Evolutionary conservation across 2,888 invertebrate species (phyloP).

Genomic region (Mythimna albipuncta): DNA sequence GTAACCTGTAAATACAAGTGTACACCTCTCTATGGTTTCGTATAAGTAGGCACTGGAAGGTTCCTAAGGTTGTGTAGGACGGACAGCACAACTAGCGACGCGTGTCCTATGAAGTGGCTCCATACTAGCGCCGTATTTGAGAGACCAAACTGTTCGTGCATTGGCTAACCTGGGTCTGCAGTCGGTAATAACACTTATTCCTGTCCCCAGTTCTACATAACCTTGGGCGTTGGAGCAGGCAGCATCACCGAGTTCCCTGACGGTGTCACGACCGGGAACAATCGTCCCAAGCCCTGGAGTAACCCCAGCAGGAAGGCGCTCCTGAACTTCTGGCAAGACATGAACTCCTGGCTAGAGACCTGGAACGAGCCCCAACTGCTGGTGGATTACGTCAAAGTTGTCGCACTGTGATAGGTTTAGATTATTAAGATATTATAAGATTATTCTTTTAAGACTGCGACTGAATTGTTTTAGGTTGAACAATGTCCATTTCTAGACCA

Average conservation of each 20-base stretch:
- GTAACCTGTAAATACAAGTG: no score
- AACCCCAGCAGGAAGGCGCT: constrained; percentile 90
- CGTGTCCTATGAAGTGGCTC: no score
- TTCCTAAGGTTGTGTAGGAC: no score
- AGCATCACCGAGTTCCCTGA: constrained; percentile 93
- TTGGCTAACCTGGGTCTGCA: no score
- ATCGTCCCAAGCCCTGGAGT: constrained; percentile 92
- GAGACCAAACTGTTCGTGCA: no score
- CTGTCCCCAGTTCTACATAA: constrained; percentile 91
- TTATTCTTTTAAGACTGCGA: constrained; percentile 12
- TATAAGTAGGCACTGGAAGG: no score
- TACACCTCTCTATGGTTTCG: no score
- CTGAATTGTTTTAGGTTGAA: constrained; percentile 24
- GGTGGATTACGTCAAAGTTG: constrained; percentile 92
- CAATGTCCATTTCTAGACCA: neutral
- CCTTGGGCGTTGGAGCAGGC: constrained; percentile 93
- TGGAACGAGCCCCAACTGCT: constrained; percentile 90
- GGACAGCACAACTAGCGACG: no score
- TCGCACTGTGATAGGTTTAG: constrained; percentile 79
- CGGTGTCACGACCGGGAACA: constrained; percentile 75
- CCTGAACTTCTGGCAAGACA: constrained; percentile 91
- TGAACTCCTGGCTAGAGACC: constrained; percentile 90
- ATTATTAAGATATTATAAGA: neutral
- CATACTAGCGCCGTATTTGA: no score
- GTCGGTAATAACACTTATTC: neutral